A percentile compares a stretch with the other conserved stretches of the same genome.
phyloP scores from a whole-genome alignment of 2,888 invertebrate species.

The Euplexia lucipara region DNA sequence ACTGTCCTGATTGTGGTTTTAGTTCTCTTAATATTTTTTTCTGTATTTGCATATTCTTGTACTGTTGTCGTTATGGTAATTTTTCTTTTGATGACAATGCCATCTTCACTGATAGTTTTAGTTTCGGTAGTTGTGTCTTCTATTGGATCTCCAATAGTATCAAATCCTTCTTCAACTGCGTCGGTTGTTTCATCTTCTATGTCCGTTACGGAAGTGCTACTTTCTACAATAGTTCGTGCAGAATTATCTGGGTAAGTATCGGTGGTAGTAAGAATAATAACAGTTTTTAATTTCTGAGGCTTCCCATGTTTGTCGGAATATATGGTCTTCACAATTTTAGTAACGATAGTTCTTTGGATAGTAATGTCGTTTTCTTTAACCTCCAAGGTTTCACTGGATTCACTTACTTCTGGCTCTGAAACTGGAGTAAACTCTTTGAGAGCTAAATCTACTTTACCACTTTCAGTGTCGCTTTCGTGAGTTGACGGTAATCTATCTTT shows the following conservation, averaged over 20 bases:
- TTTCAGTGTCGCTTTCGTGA: conserved; percentile 47
- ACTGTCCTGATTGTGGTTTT: conserved; percentile 80
- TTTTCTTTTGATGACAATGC: conserved; percentile 75
- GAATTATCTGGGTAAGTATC: conserved; percentile 83
- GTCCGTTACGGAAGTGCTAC: conserved; percentile 75
- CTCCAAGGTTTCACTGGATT: conserved; percentile 66
- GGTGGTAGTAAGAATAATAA: conserved; percentile 79
- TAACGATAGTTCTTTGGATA: conserved; percentile 76
- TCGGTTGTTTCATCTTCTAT: conserved; percentile 68
- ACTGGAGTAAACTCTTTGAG: conserved; percentile 64
- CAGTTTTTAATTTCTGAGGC: conserved; percentile 76
- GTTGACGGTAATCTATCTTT: conserved; percentile 58
- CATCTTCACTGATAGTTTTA: conserved; percentile 74
- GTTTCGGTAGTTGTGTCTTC: conserved; percentile 71
- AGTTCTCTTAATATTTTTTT: conserved; percentile 72
- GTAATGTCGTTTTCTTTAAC: conserved; percentile 70
- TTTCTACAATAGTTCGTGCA: conserved; percentile 70
- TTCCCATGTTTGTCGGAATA: conserved; percentile 73
- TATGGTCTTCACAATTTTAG: conserved; percentile 76
- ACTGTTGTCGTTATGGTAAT: conserved; percentile 75
- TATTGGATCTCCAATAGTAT: conserved; percentile 70
- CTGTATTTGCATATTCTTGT: conserved; percentile 73
- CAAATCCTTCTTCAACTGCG: conserved; percentile 71
- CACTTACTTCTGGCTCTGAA: conserved; percentile 69
- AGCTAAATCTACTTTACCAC: conserved; percentile 42